These are phyloP conservation scores for Pseudochaenichthys georgianus DNA, from an alignment of 2,797 vertebrate genomes.

Conservation along the genomic window DNA sequence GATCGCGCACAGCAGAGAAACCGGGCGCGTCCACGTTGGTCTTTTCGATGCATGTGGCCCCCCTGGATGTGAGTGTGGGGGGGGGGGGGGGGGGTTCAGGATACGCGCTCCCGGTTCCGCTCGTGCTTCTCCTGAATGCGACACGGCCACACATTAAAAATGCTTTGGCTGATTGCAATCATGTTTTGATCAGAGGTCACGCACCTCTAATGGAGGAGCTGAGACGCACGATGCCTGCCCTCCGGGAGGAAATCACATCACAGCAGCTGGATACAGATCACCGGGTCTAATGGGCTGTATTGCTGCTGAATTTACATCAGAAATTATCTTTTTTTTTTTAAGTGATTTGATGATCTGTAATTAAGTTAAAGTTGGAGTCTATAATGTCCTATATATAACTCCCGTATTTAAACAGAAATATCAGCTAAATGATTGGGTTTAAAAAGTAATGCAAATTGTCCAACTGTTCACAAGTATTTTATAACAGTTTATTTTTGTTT, in stretches of 20 bases:
- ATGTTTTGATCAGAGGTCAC: slow-evolving; percentile 69
- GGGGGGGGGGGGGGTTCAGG: not conserved
- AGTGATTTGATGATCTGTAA: not conserved
- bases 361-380: not conserved
- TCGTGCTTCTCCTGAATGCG: slow-evolving; percentile 75
- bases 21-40: slow-evolving; percentile 62
- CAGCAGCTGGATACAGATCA: slow-evolving; percentile 18
- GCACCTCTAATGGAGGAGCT: slow-evolving; percentile 50
- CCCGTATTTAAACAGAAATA: not conserved
- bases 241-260: slow-evolving; percentile 9
- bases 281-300: not conserved
- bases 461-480: too few species aligned
- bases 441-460: not conserved
- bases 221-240: slow-evolving; percentile 45
- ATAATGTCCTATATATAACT: not conserved
- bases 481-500: too few species aligned
- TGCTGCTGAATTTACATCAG: not conserved
- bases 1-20: slow-evolving; percentile 22
- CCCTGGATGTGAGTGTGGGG: not conserved
- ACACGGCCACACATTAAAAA: slow-evolving; percentile 70
- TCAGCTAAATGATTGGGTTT: not conserved
- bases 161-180: slow-evolving; percentile 61
- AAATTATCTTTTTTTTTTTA: not conserved
- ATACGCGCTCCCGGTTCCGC: slow-evolving; percentile 65
- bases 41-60: slow-evolving; percentile 50